Evolutionary conservation across 2,113 vertebrate species (phyloP).

Genomic region (Felis chaus): DNA sequence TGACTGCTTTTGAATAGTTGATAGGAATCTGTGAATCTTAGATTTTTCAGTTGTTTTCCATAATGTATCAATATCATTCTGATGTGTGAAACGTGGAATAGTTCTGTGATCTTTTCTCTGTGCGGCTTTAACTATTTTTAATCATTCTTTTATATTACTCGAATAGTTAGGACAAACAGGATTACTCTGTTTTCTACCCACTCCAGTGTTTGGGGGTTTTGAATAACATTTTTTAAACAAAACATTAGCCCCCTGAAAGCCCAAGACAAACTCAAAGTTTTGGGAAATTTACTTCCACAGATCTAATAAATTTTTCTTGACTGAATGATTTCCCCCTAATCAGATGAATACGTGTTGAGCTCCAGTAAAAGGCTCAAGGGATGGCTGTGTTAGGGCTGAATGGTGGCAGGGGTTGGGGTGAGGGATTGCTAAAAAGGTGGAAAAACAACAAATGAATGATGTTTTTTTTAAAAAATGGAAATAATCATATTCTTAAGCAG

Average conservation of each 20-base stretch:
- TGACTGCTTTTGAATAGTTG: neutral
- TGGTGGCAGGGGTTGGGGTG: no score
- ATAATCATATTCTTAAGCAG: neutral
- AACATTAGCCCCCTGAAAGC: constrained; percentile 22
- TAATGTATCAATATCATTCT: neutral
- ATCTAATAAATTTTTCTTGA: constrained; percentile 39
- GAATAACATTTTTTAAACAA: constrained; percentile 40
- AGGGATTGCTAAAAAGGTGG: neutral
- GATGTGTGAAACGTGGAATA: neutral
- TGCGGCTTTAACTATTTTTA: constrained; percentile 52
- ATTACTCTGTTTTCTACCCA: neutral
- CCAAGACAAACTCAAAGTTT: constrained; percentile 25
- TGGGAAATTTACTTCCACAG: neutral
- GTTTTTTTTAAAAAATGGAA: constrained; percentile 23
- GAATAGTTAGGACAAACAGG: constrained; percentile 30
- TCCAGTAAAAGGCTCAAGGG: neutral
- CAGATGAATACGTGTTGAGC: neutral
- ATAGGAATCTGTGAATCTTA: neutral
- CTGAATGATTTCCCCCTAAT: neutral
- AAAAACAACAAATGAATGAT: neutral
- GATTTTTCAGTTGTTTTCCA: neutral
- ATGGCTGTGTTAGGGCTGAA: neutral
- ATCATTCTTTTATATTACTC: neutral
- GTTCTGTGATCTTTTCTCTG: constrained; percentile 30
- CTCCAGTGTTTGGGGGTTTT: neutral